Evolutionary conservation across 2,888 invertebrate genomes (phyloP).

Genomic region (Choreutis nemorana): DNA sequence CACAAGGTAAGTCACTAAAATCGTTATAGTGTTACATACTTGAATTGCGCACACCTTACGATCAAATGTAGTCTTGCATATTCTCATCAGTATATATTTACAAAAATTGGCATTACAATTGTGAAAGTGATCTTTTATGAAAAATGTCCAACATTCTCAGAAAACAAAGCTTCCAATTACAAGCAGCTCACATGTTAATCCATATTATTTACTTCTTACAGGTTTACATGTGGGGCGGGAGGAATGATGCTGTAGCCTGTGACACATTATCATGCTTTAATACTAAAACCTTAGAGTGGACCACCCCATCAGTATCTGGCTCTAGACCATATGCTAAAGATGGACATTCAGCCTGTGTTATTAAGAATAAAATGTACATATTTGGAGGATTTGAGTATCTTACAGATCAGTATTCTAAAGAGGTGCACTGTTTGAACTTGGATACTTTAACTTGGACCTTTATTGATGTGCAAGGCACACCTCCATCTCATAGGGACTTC

Average conservation of each 20-base stretch:
- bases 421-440: conserved; percentile 79
- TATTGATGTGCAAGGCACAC: conserved; percentile 67
- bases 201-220: conserved; percentile 16
- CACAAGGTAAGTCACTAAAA: conserved; percentile 62
- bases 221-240: conserved; percentile 92
- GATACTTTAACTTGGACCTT: conserved; percentile 76
- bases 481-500: conserved; percentile 83
- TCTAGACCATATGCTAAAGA: conserved; percentile 83
- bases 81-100: too few relatives aligned
- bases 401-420: conserved; percentile 80
- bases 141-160: too few relatives aligned
- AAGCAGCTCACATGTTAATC: background rate
- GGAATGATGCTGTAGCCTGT: conserved; percentile 85
- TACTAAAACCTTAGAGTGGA: conserved; percentile 74
- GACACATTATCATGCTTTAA: conserved; percentile 84
- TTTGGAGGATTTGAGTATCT: conserved; percentile 93
- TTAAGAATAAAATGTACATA: conserved; percentile 82
- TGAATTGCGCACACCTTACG: too few relatives aligned
- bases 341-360: conserved; percentile 89
- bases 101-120: too few relatives aligned
- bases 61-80: too few relatives aligned
- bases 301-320: conserved; percentile 71
- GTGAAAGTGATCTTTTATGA: too few relatives aligned
- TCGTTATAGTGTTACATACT: background rate
- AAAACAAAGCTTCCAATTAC: too few relatives aligned